A percentile compares a stretch with the other conserved stretches of the same genome.
Conservation (phyloP, 2,888 invertebrate genomes). For the Acronicta alni region DNA sequence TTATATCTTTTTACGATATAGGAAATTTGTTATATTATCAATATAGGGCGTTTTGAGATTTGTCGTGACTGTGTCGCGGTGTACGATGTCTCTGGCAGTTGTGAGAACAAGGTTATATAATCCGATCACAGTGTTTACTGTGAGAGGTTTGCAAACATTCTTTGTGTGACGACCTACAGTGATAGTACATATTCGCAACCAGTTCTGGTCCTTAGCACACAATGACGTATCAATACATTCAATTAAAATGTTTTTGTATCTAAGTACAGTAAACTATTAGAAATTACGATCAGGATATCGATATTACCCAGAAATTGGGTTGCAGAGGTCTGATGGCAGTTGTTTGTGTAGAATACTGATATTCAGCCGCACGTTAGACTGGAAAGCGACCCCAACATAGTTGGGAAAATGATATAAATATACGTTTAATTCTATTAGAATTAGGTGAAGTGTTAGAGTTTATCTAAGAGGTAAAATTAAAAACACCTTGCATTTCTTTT, state of each 20-base stretch:
- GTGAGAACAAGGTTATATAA: conserved; percentile 63
- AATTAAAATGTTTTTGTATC: conserved; percentile 37
- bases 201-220: conserved; percentile 62
- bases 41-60: conserved; percentile 16
- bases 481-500: no score
- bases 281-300: no score
- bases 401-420: not conserved
- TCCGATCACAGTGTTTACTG: conserved; percentile 75
- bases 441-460: no score
- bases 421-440: not conserved
- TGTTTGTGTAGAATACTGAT: no score
- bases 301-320: no score
- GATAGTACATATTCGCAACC: conserved; percentile 61
- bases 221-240: conserved; percentile 52
- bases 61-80: conserved; percentile 12
- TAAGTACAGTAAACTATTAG: conserved; percentile 5
- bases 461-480: no score
- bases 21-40: conserved; percentile 21
- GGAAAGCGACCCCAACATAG: no score
- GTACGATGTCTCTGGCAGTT: conserved; percentile 37
- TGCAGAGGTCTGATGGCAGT: no score
- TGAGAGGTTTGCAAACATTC: conserved; percentile 76
- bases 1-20: conserved; percentile 19
- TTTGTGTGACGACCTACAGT: conserved; percentile 67
- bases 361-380: no score